phyloP scores from a whole-genome alignment of 2,113 vertebrate species.

The Crotalus helleri region DNA sequence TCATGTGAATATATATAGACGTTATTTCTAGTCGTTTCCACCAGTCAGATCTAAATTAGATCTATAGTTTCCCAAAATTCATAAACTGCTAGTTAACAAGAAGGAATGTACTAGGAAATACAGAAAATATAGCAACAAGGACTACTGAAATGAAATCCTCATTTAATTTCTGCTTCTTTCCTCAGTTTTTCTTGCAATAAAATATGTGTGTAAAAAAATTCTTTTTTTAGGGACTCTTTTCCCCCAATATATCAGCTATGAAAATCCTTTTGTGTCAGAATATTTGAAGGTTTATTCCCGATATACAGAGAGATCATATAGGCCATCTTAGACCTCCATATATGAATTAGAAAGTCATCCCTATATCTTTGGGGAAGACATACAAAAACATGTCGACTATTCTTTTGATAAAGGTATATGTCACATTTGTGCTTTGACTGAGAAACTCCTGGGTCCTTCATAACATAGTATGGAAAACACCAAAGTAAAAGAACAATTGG shows the following conservation, averaged over 20 bases:
- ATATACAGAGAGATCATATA: not conserved
- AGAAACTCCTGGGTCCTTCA: not conserved
- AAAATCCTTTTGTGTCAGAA: not conserved
- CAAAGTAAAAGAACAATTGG: constrained; percentile 12
- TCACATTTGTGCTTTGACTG: not conserved
- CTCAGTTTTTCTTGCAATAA: not conserved
- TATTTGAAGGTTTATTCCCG: not conserved
- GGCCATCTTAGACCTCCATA: too few relatives aligned
- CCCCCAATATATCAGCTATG: not conserved
- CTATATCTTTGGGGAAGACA: not conserved
- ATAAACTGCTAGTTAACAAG: not conserved
- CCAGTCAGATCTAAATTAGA: not conserved
- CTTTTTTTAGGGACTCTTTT: not conserved
- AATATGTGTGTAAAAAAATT: not conserved
- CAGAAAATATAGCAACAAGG: not conserved
- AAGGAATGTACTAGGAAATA: not conserved
- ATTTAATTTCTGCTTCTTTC: constrained; percentile 22
- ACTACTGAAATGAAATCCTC: not conserved
- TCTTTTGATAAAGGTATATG: not conserved
- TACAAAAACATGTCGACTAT: not conserved
- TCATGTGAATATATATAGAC: not conserved
- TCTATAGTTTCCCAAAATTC: not conserved
- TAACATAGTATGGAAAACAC: not conserved
- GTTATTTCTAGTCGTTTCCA: not conserved
- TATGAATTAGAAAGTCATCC: not conserved